Conservation (phyloP, 2,113 vertebrate genomes). For the Symphodus melops region DNA sequence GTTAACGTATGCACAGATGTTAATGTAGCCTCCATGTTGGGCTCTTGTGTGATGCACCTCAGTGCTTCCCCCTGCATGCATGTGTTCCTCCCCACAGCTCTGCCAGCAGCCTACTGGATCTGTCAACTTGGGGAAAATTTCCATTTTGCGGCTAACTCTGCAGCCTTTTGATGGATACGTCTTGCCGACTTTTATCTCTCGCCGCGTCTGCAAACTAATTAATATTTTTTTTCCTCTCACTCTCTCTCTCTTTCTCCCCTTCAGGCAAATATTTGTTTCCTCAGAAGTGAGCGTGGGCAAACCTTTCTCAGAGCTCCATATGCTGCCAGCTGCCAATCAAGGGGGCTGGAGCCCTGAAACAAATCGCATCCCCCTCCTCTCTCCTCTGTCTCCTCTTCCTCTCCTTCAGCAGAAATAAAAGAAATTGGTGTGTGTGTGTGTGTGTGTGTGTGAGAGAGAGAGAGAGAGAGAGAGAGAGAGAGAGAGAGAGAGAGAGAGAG, state of each 20-base stretch:
- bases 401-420: slow-evolving; percentile 71
- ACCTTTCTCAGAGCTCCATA: slow-evolving; percentile 91
- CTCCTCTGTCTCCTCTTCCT: slow-evolving; percentile 46
- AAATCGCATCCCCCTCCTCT: slow-evolving; percentile 59
- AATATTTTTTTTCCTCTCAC: slow-evolving; percentile 87
- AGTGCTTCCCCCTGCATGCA: slow-evolving; percentile 51
- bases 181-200: slow-evolving; percentile 94
- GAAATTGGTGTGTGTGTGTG: slow-evolving; percentile 27
- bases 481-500: too few species aligned
- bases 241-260: slow-evolving; percentile 79
- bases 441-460: slow-evolving; percentile 5
- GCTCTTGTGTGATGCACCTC: slow-evolving; percentile 66
- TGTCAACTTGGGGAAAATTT: slow-evolving; percentile 96
- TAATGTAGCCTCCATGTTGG: slow-evolving; percentile 82
- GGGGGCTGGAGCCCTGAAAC: slow-evolving; percentile 87
- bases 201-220: slow-evolving; percentile 96
- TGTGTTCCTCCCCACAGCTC: slow-evolving; percentile 85
- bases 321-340: slow-evolving; percentile 96
- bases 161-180: slow-evolving; percentile 93
- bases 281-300: slow-evolving; percentile 96
- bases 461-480: slow-evolving; percentile 7
- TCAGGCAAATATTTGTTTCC: slow-evolving; percentile 98
- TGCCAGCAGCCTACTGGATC: slow-evolving; percentile 87
- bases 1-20: slow-evolving; percentile 92
- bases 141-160: slow-evolving; percentile 92